Conservation (phyloP, 2,888 invertebrate species). For the Rhagium mordax region DNA sequence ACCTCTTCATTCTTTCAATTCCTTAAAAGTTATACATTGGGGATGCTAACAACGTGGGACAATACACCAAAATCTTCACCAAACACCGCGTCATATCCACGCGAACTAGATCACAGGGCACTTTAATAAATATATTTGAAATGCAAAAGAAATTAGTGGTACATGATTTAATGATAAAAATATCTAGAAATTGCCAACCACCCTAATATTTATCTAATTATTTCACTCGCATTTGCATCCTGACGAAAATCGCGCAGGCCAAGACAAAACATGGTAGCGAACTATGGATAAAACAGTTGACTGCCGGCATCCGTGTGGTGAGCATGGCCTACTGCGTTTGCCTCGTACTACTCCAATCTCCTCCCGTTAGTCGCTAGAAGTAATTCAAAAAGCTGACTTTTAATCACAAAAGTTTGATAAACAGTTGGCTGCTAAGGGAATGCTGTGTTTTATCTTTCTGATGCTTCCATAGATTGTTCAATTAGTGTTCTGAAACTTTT, state of each 20-base stretch:
- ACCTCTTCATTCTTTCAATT: too few species aligned
- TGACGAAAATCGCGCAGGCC: conserved; percentile 45
- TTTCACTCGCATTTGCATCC: conserved; percentile 25
- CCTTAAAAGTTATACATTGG: too few species aligned
- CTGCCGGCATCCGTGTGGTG: conserved; percentile 54
- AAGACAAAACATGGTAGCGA: conserved; percentile 47
- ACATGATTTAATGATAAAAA: conserved; percentile 3
- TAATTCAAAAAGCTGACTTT: conserved; percentile 26
- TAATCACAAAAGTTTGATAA: not conserved
- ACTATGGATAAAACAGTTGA: conserved; percentile 54
- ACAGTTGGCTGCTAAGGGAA: not conserved
- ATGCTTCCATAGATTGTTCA: not conserved
- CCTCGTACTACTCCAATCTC: conserved; percentile 40
- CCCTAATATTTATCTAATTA: conserved; percentile 17
- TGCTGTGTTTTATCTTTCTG: not conserved
- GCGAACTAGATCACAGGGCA: too few species aligned
- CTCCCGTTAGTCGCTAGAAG: conserved; percentile 44
- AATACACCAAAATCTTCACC: too few species aligned
- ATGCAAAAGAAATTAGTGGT: too few species aligned
- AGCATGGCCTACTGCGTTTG: conserved; percentile 49
- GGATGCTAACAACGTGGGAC: too few species aligned
- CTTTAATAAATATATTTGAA: too few species aligned
- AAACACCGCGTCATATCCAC: too few species aligned
- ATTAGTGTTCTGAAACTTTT: not conserved
- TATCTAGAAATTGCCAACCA: conserved; percentile 12